phyloP scores from a whole-genome alignment of 2,888 invertebrate genomes.

The Pristionchus japonicus region DNA sequence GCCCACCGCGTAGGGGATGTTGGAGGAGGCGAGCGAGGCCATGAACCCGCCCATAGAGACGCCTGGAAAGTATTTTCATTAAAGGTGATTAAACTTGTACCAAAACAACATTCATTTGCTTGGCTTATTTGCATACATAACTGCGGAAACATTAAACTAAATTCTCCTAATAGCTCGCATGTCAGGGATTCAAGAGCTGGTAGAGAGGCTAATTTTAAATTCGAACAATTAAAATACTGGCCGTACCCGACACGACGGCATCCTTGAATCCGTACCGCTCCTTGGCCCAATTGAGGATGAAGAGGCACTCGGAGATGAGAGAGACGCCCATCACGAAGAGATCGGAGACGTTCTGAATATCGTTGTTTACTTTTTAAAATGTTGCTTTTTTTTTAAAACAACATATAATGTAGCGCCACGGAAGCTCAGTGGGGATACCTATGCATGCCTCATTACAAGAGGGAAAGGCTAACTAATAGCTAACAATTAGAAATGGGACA shows the following conservation, averaged over 20 bases:
- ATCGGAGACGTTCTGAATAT: conserved; percentile 90
- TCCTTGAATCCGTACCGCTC: conserved; percentile 88
- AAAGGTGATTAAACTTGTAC: neutral
- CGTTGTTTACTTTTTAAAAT: neutral
- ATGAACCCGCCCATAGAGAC: conserved; percentile 82
- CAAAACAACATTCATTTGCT: no score
- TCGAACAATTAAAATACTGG: conserved; percentile 62
- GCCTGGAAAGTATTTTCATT: conserved; percentile 44
- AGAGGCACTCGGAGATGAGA: conserved; percentile 89
- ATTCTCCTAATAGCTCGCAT: neutral
- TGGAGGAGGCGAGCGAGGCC: conserved; percentile 96
- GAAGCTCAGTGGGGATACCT: no score
- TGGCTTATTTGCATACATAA: neutral
- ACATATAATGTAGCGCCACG: no score
- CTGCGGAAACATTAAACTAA: no score
- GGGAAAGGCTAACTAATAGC: no score
- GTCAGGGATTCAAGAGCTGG: neutral
- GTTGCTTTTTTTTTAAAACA: no score
- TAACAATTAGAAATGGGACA: no score
- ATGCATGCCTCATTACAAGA: no score
- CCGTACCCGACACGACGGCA: conserved; percentile 87
- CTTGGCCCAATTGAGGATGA: conserved; percentile 94
- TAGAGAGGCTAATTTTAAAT: no score
- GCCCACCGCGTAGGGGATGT: conserved; percentile 90
- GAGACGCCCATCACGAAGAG: conserved; percentile 99